A percentile compares a stretch with the other conserved stretches of the same genome.
These are phyloP conservation scores for Martes martes DNA, from an alignment of 2,113 vertebrate genomes.

Conservation along the genomic window DNA sequence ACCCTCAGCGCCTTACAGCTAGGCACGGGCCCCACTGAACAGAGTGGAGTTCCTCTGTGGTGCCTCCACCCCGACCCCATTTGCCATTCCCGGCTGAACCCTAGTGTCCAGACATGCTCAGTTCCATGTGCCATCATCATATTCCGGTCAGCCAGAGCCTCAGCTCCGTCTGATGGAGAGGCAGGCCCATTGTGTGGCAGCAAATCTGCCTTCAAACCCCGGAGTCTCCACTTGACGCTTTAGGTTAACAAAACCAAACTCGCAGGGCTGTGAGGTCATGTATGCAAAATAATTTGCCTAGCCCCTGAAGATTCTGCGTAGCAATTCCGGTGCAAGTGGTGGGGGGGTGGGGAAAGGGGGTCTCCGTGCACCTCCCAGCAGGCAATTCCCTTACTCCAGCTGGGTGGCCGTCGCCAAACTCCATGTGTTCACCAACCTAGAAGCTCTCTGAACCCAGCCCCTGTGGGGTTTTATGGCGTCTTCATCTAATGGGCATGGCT, in stretches of 20 bases:
- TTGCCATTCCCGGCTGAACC: accelerated
- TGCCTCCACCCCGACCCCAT: neutral
- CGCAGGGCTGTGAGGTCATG: neutral
- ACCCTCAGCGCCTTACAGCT: neutral
- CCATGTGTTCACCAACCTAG: accelerated
- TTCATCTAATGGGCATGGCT: neutral
- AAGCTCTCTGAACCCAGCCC: neutral
- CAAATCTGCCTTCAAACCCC: neutral
- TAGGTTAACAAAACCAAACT: neutral
- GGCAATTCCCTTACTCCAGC: neutral
- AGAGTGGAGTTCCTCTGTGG: neutral
- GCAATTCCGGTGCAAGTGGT: accelerated
- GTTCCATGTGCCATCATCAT: accelerated
- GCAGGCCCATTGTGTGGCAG: neutral
- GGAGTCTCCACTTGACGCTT: neutral
- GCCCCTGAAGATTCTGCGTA: neutral
- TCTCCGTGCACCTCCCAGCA: too few species aligned
- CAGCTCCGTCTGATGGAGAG: neutral
- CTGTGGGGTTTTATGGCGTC: neutral
- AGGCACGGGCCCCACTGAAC: neutral
- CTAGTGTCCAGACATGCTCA: accelerated
- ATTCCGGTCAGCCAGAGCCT: too few species aligned
- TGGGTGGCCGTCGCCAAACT: too few species aligned
- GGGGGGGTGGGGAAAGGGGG: accelerated
- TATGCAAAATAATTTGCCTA: accelerated